Evolutionary conservation across 2,888 invertebrate species (phyloP).

Genomic region (Conops quadrifasciatus): DNA sequence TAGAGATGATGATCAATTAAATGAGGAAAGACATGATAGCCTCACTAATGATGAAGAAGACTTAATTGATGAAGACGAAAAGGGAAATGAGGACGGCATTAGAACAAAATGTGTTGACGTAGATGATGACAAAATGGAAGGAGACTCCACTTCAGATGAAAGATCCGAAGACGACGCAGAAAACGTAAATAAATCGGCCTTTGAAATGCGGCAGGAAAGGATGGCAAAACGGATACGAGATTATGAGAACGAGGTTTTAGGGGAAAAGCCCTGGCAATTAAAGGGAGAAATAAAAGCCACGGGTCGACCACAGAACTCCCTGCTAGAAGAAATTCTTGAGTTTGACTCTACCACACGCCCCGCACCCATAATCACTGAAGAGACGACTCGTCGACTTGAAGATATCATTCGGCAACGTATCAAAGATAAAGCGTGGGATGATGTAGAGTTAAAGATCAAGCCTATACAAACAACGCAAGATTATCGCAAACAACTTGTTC

Average conservation of each 20-base stretch:
- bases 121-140: not conserved
- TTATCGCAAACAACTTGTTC: constrained; percentile 85
- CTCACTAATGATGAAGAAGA: constrained; percentile 36
- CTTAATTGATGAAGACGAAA: not conserved
- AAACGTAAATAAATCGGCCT: constrained; percentile 69
- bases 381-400: constrained; percentile 86
- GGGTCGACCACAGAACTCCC: constrained; percentile 87
- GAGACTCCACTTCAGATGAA: constrained; percentile 30
- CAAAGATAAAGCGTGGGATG: constrained; percentile 93
- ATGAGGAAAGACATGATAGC: constrained; percentile 22
- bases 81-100: not conserved
- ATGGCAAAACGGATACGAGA: constrained; percentile 74
- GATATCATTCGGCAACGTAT: constrained; percentile 91
- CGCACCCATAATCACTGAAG: constrained; percentile 91
- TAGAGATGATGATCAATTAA: not conserved
- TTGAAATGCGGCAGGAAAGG: constrained; percentile 79
- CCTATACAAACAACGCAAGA: constrained; percentile 82
- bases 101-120: not conserved
- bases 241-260: constrained; percentile 77
- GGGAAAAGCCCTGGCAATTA: constrained; percentile 92
- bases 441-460: constrained; percentile 87
- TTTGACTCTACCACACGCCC: constrained; percentile 86
- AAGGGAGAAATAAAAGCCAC: constrained; percentile 86
- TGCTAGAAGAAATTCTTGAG: constrained; percentile 90
- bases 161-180: constrained; percentile 41